Base-by-base conservation (phyloP, 1,140 invertebrate species). In the Apocrypta bakeri region DNA sequence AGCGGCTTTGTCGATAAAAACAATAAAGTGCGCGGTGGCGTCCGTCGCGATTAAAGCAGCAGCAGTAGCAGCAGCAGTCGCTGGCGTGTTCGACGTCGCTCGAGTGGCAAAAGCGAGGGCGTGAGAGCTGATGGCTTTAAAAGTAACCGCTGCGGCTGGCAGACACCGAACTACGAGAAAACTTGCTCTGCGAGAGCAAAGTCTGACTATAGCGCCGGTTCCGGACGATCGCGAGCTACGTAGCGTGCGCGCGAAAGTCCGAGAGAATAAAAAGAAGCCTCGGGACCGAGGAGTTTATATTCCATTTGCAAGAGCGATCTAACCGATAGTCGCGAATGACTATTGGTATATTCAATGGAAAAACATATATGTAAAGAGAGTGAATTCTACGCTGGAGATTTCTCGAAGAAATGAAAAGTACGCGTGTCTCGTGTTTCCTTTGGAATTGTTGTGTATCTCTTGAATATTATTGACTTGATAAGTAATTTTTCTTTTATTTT, bases 231-330 rank as follows among this genome's bases (percentile, higher is more conserved):
- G 17, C 31, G 17, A 31, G 21, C 31, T 31, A 56, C 2, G 6
- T 33, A 33, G n/a, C n/a, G 24, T 4, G 24, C 17, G 25, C n/a
- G 24, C 6, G 25, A 66, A 66, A 66, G 29, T 69, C 14, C 29
- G n/a, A 14, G 66, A 63, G 82, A 86, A 78, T 85, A 86, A 79
- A 85, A 83, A 84, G 83, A 87, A 84, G 74, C 1, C 3, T 21
- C 17, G 14, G 48, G 17, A 6, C 14, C 72, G 68, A 77, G 68
- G 64, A 81, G 85, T 88, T 88, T 87, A 84, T 85, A 87, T 88
- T 88, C 88, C 81, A 81, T 80, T 83, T 82, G 81, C 80, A 75
- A 42, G 79, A 21, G 64, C 25, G 64, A 66, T 33, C 78, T 17
- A 78, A 75, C 42, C 83, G 74, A 86, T 84, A 85, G 66, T 83